A percentile compares a stretch with the other conserved stretches of the same genome.
These are phyloP conservation scores for Aphidius colemani DNA, from an alignment of 2,888 invertebrate genomes.

Conservation along the genomic window DNA sequence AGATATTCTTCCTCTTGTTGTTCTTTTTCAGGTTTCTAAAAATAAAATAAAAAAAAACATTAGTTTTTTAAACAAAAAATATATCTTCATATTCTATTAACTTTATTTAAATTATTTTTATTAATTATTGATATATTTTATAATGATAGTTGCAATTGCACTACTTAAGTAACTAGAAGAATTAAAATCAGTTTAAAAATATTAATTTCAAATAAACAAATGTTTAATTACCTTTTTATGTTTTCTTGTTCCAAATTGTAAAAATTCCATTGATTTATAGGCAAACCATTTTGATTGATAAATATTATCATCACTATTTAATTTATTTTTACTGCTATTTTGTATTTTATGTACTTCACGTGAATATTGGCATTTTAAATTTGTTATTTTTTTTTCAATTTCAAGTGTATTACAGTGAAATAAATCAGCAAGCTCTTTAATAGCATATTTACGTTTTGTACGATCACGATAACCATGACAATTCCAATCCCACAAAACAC, in stretches of 20 bases:
- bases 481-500: conserved; percentile 50
- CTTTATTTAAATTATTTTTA: not conserved
- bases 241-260: conserved; percentile 47
- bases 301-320: conserved; percentile 41
- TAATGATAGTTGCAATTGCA: too few species aligned
- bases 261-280: conserved; percentile 48
- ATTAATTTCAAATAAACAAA: not conserved
- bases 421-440: conserved; percentile 47
- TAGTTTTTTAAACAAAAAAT: not conserved
- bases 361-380: conserved; percentile 49
- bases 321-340: conserved; percentile 44
- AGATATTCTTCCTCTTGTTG: conserved; percentile 47
- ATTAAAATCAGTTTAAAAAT: too few species aligned
- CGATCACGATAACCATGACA: conserved; percentile 47
- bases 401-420: conserved; percentile 46
- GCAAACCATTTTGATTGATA: conserved; percentile 52
- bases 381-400: conserved; percentile 48
- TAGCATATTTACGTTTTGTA: conserved; percentile 44
- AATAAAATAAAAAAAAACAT: too few species aligned
- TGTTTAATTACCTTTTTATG: conserved; percentile 43
- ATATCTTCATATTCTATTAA: not conserved
- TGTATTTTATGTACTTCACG: conserved; percentile 49
- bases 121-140: not conserved
- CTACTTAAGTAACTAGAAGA: not conserved
- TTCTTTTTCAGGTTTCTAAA: conserved; percentile 5